Base-by-base conservation (phyloP, 1,140 invertebrate species). In the Ceratitis capitata region DNA sequence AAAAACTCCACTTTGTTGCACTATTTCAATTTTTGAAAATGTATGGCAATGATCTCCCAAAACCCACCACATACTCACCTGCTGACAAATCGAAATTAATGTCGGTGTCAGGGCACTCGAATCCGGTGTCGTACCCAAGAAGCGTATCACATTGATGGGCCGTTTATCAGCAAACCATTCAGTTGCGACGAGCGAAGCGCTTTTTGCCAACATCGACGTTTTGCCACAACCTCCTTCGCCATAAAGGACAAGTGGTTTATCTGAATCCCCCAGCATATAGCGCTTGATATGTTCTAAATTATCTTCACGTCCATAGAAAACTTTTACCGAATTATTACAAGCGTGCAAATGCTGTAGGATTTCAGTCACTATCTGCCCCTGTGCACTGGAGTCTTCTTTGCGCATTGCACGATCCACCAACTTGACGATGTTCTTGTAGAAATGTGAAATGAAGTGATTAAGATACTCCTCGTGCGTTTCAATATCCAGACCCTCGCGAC, bases 151-250 rank as follows among this genome's bases (percentile, higher is more conserved):
- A 89, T 97, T 96, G 4, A 98, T 95, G 4, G 98, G 97, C 87
- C 95, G 95, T 4, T 94, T 94, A 16, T 94, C 94, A 51, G 92
- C 90, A 83, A 97, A 95, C 97, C 97, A 98, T 45, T 93, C 93
- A 29, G 92, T 93, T 14, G 95, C 94, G 0, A 94, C 94, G 92
- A 97, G 94, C 82, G 97, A 96, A 3, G 98, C 97, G 85, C 96
- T 96, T 93, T 99, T 99, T 4, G 98, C 97, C 83, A 99, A 92
- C 1, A 99, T 93, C 4, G 98, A 99, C 4, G 98, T 99, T 93
- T 99, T 99, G 1, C 98, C 98, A 90, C 98, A 99, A 42, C 98
- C 98, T 88, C 97, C 93, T 93, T 98, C 97, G 2, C 98, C 98
- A 91, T 98, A 98, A 85, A 99, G 93, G n/a, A 99, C 96, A 84